phyloP scores from a whole-genome alignment of 2,113 vertebrate genomes.

The Arenaria interpres region DNA sequence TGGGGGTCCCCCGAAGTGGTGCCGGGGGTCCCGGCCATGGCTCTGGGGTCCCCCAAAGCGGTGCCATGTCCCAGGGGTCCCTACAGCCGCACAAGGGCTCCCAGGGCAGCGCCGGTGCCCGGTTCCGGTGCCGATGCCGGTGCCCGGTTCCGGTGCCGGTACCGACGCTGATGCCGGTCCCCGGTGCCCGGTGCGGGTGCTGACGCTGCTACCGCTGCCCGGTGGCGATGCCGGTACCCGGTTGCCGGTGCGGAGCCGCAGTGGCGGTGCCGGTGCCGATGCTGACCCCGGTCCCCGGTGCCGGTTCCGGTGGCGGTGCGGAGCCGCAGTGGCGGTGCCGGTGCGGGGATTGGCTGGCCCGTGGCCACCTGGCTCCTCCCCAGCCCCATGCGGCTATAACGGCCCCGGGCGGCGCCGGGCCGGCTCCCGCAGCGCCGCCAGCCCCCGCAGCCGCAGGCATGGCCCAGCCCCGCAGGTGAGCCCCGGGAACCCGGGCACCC shows the following conservation, averaged over 20 bases:
- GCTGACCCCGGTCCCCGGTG: too few relatives aligned
- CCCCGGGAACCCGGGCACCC: background rate
- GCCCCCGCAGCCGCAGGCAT: background rate
- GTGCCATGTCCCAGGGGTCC: background rate
- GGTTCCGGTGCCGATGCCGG: background rate
- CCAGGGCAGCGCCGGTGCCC: background rate
- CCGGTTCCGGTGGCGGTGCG: too few relatives aligned
- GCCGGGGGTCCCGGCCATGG: too few relatives aligned
- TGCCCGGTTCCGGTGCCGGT: too few relatives aligned
- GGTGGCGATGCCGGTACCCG: too few relatives aligned
- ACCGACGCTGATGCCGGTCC: too few relatives aligned
- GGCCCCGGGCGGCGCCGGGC: background rate
- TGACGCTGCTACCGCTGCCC: too few relatives aligned
- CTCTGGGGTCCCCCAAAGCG: background rate
- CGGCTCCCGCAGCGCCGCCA: background rate
- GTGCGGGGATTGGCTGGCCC: background rate
- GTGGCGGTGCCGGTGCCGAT: too few relatives aligned
- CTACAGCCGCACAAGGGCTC: too few relatives aligned
- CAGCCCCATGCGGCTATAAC: background rate
- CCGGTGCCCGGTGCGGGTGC: too few relatives aligned
- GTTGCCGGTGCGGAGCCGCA: too few relatives aligned
- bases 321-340: background rate
- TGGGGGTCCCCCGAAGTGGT: too few relatives aligned
- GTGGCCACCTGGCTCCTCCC: background rate
- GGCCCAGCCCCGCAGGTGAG: background rate